Evolutionary conservation across 2,888 invertebrate species (phyloP).

Genomic region (Halictus ligatus): DNA sequence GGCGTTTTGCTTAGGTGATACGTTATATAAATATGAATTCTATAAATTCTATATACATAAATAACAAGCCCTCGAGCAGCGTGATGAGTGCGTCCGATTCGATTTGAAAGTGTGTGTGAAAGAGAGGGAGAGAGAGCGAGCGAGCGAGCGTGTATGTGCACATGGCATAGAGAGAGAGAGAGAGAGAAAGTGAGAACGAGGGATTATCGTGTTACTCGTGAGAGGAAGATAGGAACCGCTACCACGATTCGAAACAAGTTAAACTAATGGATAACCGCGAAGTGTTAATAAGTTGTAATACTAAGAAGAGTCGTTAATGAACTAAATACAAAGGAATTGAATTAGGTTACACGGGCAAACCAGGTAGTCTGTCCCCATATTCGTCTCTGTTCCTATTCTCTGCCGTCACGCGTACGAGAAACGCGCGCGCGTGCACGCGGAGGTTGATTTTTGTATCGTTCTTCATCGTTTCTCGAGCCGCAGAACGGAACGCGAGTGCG

Average conservation of each 20-base stretch:
- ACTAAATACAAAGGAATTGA: conserved; percentile 84
- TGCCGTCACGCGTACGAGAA: conserved; percentile 30
- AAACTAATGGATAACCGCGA: conserved; percentile 77
- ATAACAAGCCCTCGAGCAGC: conserved; percentile 5
- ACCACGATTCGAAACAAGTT: conserved; percentile 68
- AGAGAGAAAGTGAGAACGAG: neutral
- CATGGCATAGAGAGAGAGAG: neutral
- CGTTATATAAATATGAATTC: conserved; percentile 70
- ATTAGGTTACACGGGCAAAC: conserved; percentile 81
- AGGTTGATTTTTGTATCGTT: conserved; percentile 59
- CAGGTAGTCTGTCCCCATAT: conserved; percentile 78
- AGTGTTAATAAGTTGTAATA: conserved; percentile 82
- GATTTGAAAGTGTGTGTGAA: neutral
- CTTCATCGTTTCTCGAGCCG: conserved; percentile 50
- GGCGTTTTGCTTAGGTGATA: conserved; percentile 52
- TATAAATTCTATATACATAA: conserved; percentile 51
- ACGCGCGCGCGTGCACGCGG: conserved; percentile 23
- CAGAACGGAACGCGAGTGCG: conserved; percentile 8
- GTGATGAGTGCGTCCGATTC: neutral
- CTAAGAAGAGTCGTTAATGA: conserved; percentile 79
- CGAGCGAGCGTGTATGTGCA: neutral
- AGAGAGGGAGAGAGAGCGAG: neutral
- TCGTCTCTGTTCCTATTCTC: conserved; percentile 78
- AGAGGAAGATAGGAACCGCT: neutral
- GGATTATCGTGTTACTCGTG: conserved; percentile 2